A percentile compares a stretch with the other conserved stretches of the same genome.
Conservation (phyloP, 2,888 invertebrate species). For the Lasioglossum villosulum region DNA sequence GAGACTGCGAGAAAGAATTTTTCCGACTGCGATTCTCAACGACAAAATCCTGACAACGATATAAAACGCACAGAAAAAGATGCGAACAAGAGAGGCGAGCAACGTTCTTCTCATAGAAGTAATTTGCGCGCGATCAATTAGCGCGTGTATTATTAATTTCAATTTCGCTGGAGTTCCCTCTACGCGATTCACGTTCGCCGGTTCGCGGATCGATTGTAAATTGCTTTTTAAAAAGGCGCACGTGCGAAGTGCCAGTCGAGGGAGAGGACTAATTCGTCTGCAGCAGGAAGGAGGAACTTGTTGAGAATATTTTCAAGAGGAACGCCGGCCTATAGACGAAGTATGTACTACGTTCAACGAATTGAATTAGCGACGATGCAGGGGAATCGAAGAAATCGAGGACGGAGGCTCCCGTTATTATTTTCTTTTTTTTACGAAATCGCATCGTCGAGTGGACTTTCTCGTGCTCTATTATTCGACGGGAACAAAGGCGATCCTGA, state of each 20-base stretch:
- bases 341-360: background rate
- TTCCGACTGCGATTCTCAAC: background rate
- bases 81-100: background rate
- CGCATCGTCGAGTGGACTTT: background rate
- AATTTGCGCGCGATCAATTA: background rate
- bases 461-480: background rate
- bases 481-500: background rate
- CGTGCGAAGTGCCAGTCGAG: background rate
- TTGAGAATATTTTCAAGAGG: slow-evolving; percentile 13
- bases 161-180: background rate
- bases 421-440: background rate
- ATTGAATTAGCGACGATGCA: slow-evolving; percentile 25
- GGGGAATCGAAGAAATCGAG: slow-evolving; percentile 13
- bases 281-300: background rate
- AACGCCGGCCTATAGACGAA: background rate
- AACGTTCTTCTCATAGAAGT: too few species aligned
- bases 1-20: too few species aligned
- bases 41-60: background rate
- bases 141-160: background rate
- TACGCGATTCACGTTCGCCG: background rate
- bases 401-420: background rate
- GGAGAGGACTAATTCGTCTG: background rate
- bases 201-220: background rate
- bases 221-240: slow-evolving; percentile 13
- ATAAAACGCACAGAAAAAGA: background rate